Evolutionary conservation across 2,113 vertebrate genomes (phyloP), one percentile per base, ranked within the genome.

Genomic region (Phycodurus eques): DNA sequence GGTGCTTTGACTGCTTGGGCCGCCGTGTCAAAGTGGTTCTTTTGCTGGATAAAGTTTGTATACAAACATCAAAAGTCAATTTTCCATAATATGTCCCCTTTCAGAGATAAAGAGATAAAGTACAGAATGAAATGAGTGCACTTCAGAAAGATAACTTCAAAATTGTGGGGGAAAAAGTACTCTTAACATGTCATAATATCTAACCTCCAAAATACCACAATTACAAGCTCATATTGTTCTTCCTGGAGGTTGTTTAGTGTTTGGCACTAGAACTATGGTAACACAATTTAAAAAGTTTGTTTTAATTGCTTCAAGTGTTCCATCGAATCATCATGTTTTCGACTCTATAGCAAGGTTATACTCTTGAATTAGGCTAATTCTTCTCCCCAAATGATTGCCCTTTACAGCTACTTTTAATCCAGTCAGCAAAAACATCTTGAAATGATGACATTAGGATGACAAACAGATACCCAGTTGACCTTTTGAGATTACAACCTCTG

Each of bases 401-500:
- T 43, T 63, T 20, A n/a, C 19, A 5, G 20, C 5, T 65, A 7
- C 12, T 10, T 59, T 59, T 59, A 59, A 31, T 59, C 22, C 27
- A 13, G 5, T 59, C 56, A 59, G 56, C 56, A 59, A 64, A 20
- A 20, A 44, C 20, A n/a, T 47, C 64, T 33, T 61, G 31, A 61
- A 35, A 35, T 61, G 31, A 61, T 13, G 35, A 56, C 20, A 75
- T 82, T 80, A 74, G 6, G 31, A 14, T 60, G 53, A 73, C 57
- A 15, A 73, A 59, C 39, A 64, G 53, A 31, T 22, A 44, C 3
- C 51, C 27, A 56, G 53, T 54, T 46, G 42, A 10, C 42, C 10
- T 13, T 46, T 46, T 46, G 44, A 64, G 39, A 43, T 44, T 44
- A 22, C 3, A 7, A 20, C n/a, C n/a, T 12, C 2, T 43, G 14